A percentile compares a stretch with the other conserved stretches of the same genome.
phyloP scores from a whole-genome alignment of 2,113 vertebrate species.

The Platysteira castanea region DNA sequence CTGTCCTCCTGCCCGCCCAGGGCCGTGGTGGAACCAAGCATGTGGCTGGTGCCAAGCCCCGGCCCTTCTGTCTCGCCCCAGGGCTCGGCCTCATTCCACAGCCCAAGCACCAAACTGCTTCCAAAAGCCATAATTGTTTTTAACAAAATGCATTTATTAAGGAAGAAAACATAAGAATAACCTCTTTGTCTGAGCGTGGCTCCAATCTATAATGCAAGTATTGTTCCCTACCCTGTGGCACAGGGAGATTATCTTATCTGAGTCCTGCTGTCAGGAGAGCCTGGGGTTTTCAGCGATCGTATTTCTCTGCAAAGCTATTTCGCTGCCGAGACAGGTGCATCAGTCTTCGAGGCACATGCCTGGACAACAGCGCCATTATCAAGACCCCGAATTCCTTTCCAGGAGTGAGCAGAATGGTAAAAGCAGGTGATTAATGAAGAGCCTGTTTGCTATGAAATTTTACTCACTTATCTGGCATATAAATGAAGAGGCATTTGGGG shows the following conservation, averaged over 20 bases:
- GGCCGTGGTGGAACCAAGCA: background rate
- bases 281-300: slow-evolving; percentile 55
- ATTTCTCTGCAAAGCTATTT: slow-evolving; percentile 79
- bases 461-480: slow-evolving; percentile 47
- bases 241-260: slow-evolving; percentile 70
- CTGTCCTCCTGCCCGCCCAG: background rate
- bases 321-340: slow-evolving; percentile 80
- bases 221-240: slow-evolving; percentile 71
- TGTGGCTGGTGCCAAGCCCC: background rate
- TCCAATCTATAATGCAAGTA: slow-evolving; percentile 75
- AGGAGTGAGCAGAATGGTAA: slow-evolving; percentile 57
- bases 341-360: slow-evolving; percentile 72
- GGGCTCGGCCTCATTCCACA: background rate
- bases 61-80: background rate
- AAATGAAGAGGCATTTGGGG: slow-evolving; percentile 20
- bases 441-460: slow-evolving; percentile 49
- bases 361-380: slow-evolving; percentile 73
- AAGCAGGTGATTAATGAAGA: slow-evolving; percentile 72
- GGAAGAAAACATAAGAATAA: slow-evolving; percentile 71
- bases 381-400: slow-evolving; percentile 50
- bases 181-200: slow-evolving; percentile 74
- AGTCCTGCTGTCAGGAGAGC: slow-evolving; percentile 56
- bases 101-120: slow-evolving; percentile 5
- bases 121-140: slow-evolving; percentile 46
- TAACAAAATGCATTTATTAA: slow-evolving; percentile 69